A percentile compares a stretch with the other conserved stretches of the same genome.
These are phyloP conservation scores for Orbicella faveolata DNA, from an alignment of 64 coral and sea anemone genomes.

Conservation along the genomic window DNA sequence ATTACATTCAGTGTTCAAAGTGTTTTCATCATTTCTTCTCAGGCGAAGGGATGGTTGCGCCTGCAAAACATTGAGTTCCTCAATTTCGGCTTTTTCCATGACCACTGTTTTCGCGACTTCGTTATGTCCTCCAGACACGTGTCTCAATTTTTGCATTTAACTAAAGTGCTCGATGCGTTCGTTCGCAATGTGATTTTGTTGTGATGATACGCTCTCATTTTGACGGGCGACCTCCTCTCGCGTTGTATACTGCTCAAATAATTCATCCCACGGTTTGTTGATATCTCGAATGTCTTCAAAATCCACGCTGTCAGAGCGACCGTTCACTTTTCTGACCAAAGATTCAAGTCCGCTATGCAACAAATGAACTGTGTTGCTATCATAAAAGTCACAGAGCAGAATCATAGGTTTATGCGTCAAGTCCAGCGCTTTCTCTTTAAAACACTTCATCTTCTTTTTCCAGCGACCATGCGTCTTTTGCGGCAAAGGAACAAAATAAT, in stretches of 20 bases:
- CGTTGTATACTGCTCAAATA: constrained; percentile 54
- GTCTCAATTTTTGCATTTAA: too few species aligned
- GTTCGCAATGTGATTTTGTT: too few species aligned
- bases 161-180: too few species aligned
- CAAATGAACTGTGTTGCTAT: constrained; percentile 21
- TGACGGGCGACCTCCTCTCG: not conserved
- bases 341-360: constrained; percentile 30
- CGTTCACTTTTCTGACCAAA: constrained; percentile 13
- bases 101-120: too few species aligned
- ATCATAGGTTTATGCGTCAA: constrained; percentile 25
- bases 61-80: too few species aligned
- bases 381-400: not conserved
- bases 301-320: constrained; percentile 24
- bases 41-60: too few species aligned
- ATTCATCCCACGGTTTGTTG: constrained; percentile 62
- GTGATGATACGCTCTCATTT: too few species aligned
- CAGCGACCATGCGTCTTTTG: not conserved
- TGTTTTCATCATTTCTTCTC: too few species aligned
- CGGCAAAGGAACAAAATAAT: constrained; percentile 45
- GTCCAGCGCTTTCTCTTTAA: constrained; percentile 21
- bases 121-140: too few species aligned
- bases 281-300: constrained; percentile 15
- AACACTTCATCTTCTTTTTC: constrained; percentile 29
- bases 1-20: too few species aligned
- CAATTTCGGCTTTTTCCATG: too few species aligned